Base-by-base conservation (phyloP, 37 sponge, comb jelly and placozoan genomes). In the Beroe ovata region DNA sequence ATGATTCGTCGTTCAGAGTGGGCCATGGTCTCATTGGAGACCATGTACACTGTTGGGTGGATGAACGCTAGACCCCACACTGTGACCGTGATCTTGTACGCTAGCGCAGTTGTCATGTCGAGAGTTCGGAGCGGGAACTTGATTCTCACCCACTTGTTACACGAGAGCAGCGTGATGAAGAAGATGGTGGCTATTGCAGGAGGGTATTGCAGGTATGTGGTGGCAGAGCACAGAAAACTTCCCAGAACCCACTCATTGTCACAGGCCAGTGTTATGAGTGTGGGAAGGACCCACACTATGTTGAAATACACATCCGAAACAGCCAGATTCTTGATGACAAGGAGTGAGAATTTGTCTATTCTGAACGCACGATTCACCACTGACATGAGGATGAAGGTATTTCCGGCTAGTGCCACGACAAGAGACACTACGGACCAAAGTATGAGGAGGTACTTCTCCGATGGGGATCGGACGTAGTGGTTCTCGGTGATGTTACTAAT, bases 161-260 rank as follows among this genome's bases (percentile, higher is more conserved):
- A 35, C 2, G 71, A 71, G 32, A 71, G 21, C 21, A 71, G 36
- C 19, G 71, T 71, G 36, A 71, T 71, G 36, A 71, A 71, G 38
- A 71, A 35, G 20, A 71, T 71, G 71, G 71, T 71, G 38, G 71
- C 71, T 71, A 71, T 71, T 6, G 71, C 71, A 4, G 71, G 71
- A 36, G 71, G 71, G 36, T 71, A 71, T 28, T 71, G 71, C 20
- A 71, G 32, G 71, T 71, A 71, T 4, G 38, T 36, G 4, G 71
- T 71, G 34, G 34, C 29, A 38, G 21, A 28, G 34, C 71, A 71
- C 11, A 71, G 21, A 11, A 21, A 21, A 8, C 2, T 35, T 29
- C 71, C 71, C 36, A 71, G 36, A 20, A 71, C 38, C 71, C 71
- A 71, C 37, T 3, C 34, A 38, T 71, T 71, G 8, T 38, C 71